Evolutionary conservation across 2,797 vertebrate species (phyloP).

Genomic region (Acrossocheilus fasciatus): DNA sequence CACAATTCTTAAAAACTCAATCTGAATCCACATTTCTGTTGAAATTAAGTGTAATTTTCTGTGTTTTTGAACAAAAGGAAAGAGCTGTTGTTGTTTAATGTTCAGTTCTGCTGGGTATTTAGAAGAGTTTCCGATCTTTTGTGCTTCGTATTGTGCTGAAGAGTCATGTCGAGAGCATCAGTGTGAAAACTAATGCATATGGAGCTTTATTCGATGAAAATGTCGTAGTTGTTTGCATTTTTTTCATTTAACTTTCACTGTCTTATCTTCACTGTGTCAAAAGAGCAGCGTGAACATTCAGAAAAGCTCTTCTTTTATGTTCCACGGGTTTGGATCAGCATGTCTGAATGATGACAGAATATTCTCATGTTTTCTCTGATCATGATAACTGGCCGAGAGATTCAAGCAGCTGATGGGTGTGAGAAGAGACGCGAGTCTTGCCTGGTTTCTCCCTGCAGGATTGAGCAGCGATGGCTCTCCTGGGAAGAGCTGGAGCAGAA

Average conservation of each 20-base stretch:
- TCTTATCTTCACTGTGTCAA: background rate
- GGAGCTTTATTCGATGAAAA: too few species aligned
- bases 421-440: background rate
- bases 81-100: too few species aligned
- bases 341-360: background rate
- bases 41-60: too few species aligned
- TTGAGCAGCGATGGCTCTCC: conserved; percentile 1
- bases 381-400: conserved; percentile 14
- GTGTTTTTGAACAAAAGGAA: too few species aligned
- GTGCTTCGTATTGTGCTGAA: too few species aligned
- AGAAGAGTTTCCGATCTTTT: too few species aligned
- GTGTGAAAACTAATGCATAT: too few species aligned
- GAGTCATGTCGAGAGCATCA: too few species aligned
- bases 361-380: background rate
- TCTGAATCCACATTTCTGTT: too few species aligned
- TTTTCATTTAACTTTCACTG: background rate
- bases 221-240: too few species aligned
- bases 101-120: too few species aligned
- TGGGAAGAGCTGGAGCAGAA: background rate
- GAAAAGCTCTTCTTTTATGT: background rate
- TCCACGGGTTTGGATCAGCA: background rate
- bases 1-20: too few species aligned
- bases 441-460: background rate
- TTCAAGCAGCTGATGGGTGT: conserved; percentile 64
- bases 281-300: background rate